Percentiles rank a stretch among this genome's conserved stretches.
Conservation (phyloP, 2,888 invertebrate species). For the Philereme vetulata region DNA sequence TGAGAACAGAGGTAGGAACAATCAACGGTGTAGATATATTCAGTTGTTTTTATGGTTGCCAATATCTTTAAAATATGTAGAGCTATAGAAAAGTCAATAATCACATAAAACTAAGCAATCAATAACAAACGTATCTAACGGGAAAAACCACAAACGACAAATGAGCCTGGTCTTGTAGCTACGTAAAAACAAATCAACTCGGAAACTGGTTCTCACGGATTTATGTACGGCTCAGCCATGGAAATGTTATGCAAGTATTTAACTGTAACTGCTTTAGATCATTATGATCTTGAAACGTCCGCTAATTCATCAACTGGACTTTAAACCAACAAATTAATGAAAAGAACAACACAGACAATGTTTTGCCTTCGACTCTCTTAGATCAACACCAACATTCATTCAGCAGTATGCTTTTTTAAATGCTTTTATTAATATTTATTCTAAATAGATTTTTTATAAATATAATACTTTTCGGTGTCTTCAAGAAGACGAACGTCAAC, state of each 20-base stretch:
- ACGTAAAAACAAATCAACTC: constrained; percentile 29
- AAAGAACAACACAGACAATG: background rate
- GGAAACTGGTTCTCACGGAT: constrained; percentile 38
- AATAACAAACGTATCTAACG: constrained; percentile 29
- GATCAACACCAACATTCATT: background rate
- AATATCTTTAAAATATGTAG: too few species aligned
- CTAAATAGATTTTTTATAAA: too few species aligned
- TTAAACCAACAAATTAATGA: too few species aligned
- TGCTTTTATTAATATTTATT: too few species aligned
- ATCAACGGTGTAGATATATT: too few species aligned
- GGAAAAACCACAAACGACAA: constrained; percentile 28
- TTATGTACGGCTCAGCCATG: constrained; percentile 26
- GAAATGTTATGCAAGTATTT: constrained; percentile 34
- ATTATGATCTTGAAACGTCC: constrained; percentile 25
- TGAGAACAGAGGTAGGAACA: too few species aligned
- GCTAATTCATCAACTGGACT: constrained; percentile 2
- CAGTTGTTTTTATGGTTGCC: too few species aligned
- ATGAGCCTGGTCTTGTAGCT: constrained; percentile 28
- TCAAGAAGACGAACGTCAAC: too few species aligned
- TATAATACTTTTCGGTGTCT: too few species aligned
- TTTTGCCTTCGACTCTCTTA: background rate
- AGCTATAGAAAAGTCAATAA: background rate
- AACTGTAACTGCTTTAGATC: constrained; percentile 26
- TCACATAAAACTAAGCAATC: background rate
- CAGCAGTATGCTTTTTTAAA: too few species aligned